Percentiles rank a stretch among this genome's conserved stretches.
Evolutionary conservation across 2,888 invertebrate species (phyloP).

Genomic region (Chouioia cunea): DNA sequence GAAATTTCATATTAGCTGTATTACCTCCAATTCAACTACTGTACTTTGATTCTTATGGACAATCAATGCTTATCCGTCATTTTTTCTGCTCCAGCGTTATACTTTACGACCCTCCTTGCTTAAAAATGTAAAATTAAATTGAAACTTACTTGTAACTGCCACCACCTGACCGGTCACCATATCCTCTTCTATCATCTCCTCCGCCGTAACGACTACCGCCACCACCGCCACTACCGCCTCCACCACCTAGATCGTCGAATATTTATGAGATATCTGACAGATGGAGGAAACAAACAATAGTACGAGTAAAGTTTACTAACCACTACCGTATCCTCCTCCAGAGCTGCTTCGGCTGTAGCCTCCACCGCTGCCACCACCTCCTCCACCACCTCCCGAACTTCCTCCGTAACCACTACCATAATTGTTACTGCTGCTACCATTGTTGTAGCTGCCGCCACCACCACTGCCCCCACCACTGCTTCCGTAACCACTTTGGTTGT

Average conservation of each 20-base stretch:
- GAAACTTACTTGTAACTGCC: slow-evolving; percentile 68
- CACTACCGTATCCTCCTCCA: slow-evolving; percentile 54
- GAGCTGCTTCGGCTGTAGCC: slow-evolving; percentile 53
- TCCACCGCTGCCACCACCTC: slow-evolving; percentile 57
- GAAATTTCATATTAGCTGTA: slow-evolving; percentile 46
- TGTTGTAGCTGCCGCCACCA: slow-evolving; percentile 70
- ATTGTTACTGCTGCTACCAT: slow-evolving; percentile 60
- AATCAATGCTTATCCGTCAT: slow-evolving; percentile 40
- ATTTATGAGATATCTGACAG: background rate
- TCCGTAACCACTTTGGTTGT: slow-evolving; percentile 60
- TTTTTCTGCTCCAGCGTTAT: background rate
- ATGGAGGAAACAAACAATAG: background rate
- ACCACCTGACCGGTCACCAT: slow-evolving; percentile 70
- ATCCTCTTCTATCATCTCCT: slow-evolving; percentile 62
- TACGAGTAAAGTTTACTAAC: slow-evolving; percentile 18
- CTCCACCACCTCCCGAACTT: slow-evolving; percentile 53
- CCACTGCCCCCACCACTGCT: slow-evolving; percentile 68
- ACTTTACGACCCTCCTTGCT: background rate
- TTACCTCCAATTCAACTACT: slow-evolving; percentile 51
- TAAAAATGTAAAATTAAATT: slow-evolving; percentile 6
- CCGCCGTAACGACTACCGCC: slow-evolving; percentile 72
- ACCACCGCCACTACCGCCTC: slow-evolving; percentile 61
- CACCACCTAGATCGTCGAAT: slow-evolving; percentile 46
- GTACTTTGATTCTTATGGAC: slow-evolving; percentile 47
- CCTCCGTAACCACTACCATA: slow-evolving; percentile 62